phyloP scores from a whole-genome alignment of 2,888 invertebrate species.

The Nudaria mundana region DNA sequence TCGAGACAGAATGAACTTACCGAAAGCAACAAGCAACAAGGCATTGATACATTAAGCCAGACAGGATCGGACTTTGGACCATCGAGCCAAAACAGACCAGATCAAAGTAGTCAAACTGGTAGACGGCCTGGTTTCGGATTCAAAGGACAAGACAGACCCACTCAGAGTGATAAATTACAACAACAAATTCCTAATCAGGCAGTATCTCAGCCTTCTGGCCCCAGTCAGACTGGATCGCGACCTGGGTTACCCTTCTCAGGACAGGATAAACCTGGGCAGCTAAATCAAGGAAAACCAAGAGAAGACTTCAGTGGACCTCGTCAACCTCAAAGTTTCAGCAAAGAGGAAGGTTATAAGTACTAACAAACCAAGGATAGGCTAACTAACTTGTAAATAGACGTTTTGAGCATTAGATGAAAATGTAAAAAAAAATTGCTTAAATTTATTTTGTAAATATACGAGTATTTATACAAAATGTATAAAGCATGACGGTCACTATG shows the following conservation, averaged over 20 bases:
- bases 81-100: conserved; percentile 1
- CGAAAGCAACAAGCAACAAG: conserved; percentile 13
- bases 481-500: conserved; percentile 52
- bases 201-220: conserved; percentile 8
- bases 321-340: conserved; percentile 68
- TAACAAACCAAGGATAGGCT: conserved; percentile 41
- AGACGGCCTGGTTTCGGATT: conserved; percentile 9
- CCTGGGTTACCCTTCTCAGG: conserved; percentile 18
- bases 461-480: conserved; percentile 41
- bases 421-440: conserved; percentile 37
- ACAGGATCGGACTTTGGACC: conserved; percentile 13
- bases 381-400: conserved; percentile 31
- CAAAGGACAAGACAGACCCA: conserved; percentile 4
- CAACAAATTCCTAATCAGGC: conserved; percentile 15
- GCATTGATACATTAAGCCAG: conserved; percentile 6
- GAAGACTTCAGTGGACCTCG: conserved; percentile 60
- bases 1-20: too few relatives aligned
- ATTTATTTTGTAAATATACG: conserved; percentile 40
- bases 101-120: not conserved
- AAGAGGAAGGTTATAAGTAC: conserved; percentile 72
- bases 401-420: conserved; percentile 40
- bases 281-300: conserved; percentile 18
- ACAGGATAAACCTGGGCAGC: conserved; percentile 15
- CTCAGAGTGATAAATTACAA: not conserved
- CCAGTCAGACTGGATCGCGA: conserved; percentile 16